Conservation (phyloP, 2,113 vertebrate genomes). For the Brachirus orientalis region DNA sequence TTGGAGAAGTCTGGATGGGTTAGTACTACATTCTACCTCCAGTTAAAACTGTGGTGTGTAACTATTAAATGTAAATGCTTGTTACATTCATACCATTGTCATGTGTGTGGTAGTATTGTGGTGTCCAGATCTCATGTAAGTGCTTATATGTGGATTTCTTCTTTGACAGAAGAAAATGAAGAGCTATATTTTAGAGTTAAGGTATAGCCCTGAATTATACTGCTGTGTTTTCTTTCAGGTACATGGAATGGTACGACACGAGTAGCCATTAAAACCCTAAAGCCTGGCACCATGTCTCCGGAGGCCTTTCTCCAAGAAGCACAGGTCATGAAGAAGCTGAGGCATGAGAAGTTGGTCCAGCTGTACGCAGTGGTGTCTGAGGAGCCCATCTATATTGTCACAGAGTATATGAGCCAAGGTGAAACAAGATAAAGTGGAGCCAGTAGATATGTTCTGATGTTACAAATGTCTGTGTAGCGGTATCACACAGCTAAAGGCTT, state of each 20-base stretch:
- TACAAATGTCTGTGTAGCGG: too few relatives aligned
- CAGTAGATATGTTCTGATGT: not conserved
- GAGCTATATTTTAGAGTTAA: too few relatives aligned
- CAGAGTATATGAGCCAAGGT: constrained; percentile 98
- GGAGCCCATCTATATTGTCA: constrained; percentile 97
- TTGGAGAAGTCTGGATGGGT: constrained; percentile 99
- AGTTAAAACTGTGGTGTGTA: too few relatives aligned
- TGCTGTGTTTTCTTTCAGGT: constrained; percentile 74
- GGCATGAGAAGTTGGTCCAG: constrained; percentile 96
- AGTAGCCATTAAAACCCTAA: constrained; percentile 96
- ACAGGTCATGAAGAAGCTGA: constrained; percentile 97
- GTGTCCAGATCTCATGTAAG: too few relatives aligned
- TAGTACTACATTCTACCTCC: constrained; percentile 28
- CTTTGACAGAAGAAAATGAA: too few relatives aligned
- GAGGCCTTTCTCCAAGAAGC: constrained; percentile 98
- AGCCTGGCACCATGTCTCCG: constrained; percentile 95
- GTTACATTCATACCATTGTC: too few relatives aligned
- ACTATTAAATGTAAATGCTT: too few relatives aligned
- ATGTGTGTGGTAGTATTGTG: too few relatives aligned
- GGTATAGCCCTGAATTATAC: not conserved
- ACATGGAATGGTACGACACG: constrained; percentile 96
- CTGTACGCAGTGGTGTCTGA: constrained; percentile 94
- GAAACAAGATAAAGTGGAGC: constrained; percentile 1
- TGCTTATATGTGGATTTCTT: too few relatives aligned
- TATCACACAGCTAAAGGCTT: too few relatives aligned